phyloP scores from a whole-genome alignment of 2,113 vertebrate species.

The Heterochromis multidens region DNA sequence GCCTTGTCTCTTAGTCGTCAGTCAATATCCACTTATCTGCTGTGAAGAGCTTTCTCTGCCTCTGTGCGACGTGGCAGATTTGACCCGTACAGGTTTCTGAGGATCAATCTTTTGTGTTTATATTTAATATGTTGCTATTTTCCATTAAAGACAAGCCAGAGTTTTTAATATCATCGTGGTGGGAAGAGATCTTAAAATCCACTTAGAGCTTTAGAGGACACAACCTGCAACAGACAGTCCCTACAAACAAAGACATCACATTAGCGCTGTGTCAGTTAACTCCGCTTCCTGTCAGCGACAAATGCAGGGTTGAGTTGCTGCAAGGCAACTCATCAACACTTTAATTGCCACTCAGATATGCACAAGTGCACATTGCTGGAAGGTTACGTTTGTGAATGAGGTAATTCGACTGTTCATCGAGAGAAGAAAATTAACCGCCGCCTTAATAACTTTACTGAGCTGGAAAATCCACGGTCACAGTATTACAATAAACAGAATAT shows the following conservation, averaged over 20 bases:
- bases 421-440: background rate
- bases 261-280: background rate
- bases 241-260: background rate
- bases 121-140: background rate
- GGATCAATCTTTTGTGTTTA: background rate
- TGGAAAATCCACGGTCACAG: accelerated
- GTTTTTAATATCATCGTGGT: background rate
- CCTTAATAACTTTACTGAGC: background rate
- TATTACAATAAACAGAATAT: too few relatives aligned
- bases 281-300: background rate
- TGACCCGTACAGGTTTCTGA: background rate
- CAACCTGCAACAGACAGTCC: background rate
- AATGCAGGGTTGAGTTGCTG: background rate
- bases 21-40: slow-evolving; percentile 20
- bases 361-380: background rate
- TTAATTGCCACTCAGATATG: background rate
- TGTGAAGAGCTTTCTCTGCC: background rate
- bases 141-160: background rate
- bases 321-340: background rate
- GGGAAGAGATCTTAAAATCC: background rate
- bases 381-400: background rate
- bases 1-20: background rate
- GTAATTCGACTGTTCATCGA: background rate
- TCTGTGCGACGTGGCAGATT: background rate
- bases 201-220: background rate